Conservation (phyloP, 1,140 invertebrate genomes). For the Nebria ingens region DNA sequence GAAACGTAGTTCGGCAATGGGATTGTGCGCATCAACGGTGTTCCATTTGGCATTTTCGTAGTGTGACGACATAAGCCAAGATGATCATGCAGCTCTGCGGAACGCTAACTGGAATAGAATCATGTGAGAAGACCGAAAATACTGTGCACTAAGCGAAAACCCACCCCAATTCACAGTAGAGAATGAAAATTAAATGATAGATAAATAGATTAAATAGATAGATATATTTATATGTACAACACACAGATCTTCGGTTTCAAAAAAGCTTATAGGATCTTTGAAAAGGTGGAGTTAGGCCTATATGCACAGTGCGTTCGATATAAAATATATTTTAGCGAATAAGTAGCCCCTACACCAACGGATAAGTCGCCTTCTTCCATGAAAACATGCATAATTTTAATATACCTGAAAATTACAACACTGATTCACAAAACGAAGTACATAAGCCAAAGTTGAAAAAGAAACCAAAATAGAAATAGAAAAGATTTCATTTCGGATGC, state of each 20-base stretch:
- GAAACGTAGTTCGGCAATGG: too few relatives aligned
- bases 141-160: not conserved
- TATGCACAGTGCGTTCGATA: not conserved
- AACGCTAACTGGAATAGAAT: constrained; percentile 4
- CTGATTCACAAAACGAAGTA: not conserved
- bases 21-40: not conserved
- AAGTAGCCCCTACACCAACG: not conserved
- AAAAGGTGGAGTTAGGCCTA: not conserved
- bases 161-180: too few relatives aligned
- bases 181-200: too few relatives aligned
- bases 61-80: constrained; percentile 4
- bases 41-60: not conserved
- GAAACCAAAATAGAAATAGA: not conserved
- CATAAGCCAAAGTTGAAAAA: not conserved
- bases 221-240: not conserved
- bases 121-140: not conserved
- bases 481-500: not conserved
- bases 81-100: not conserved
- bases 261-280: not conserved
- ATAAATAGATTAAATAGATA: too few relatives aligned
- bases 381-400: too few relatives aligned
- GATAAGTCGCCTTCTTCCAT: too few relatives aligned
- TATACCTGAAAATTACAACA: not conserved
- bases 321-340: constrained; percentile 2
- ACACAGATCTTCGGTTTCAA: too few relatives aligned